phyloP scores from a whole-genome alignment of 2,888 invertebrate species.

The Chrysodeixis includens region DNA sequence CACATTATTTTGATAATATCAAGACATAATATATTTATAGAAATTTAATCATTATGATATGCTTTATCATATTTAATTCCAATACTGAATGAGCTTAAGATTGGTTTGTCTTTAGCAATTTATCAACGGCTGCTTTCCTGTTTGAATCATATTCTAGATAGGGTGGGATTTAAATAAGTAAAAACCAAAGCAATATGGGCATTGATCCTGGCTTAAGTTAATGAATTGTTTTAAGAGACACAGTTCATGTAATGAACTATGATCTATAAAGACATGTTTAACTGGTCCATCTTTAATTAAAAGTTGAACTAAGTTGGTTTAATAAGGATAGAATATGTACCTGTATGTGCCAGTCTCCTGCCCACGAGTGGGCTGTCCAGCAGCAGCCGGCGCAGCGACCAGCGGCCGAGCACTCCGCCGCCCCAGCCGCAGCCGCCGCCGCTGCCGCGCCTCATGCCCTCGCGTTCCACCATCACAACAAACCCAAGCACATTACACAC shows the following conservation, averaged over 20 bases:
- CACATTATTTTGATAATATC: not conserved
- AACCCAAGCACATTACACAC: slow-evolving; percentile 76
- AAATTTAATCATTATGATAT: not conserved
- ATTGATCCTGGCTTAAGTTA: not conserved
- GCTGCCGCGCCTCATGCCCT: slow-evolving; percentile 83
- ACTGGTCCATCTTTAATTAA: not conserved
- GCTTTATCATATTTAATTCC: not conserved
- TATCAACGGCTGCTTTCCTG: not conserved
- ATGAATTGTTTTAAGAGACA: not conserved
- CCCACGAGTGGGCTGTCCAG: slow-evolving; percentile 92
- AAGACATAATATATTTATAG: not conserved
- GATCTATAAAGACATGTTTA: not conserved
- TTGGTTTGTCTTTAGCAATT: not conserved
- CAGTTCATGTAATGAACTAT: not conserved
- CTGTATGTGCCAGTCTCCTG: slow-evolving; percentile 89
- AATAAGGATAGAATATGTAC: slow-evolving; percentile 58
- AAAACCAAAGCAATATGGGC: no score
- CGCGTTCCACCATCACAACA: slow-evolving; percentile 83
- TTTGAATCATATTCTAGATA: no score
- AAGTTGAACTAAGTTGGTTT: not conserved
- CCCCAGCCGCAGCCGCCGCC: slow-evolving; percentile 84
- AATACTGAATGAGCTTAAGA: not conserved
- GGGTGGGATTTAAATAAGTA: no score
- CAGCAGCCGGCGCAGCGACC: slow-evolving; percentile 92
- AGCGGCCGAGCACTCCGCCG: slow-evolving; percentile 87